Conservation (phyloP, 2,888 invertebrate genomes). For the Chesias legatella region DNA sequence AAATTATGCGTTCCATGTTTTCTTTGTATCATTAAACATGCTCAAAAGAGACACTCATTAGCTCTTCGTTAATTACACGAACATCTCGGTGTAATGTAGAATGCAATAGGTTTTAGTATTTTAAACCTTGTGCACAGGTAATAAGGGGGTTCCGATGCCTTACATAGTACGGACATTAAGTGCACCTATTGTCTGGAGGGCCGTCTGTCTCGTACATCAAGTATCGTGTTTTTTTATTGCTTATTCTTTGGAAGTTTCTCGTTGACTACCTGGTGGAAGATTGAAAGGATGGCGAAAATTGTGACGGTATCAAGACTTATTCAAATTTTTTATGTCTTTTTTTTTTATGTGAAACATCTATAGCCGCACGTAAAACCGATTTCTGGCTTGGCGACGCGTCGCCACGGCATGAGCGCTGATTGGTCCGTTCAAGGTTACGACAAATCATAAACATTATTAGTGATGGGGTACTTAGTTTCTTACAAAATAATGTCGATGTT, state of each 20-base stretch:
- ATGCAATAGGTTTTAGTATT: conserved; percentile 3
- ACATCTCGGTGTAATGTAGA: conserved; percentile 46
- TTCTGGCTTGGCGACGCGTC: too few species aligned
- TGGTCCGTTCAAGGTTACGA: too few species aligned
- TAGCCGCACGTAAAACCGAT: too few species aligned
- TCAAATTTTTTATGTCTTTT: too few species aligned
- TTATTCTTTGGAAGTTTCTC: conserved; percentile 44
- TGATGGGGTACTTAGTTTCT: too few species aligned
- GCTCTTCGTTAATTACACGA: conserved; percentile 48
- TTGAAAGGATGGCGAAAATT: too few species aligned
- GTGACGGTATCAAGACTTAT: too few species aligned
- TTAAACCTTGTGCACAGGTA: conserved; percentile 16
- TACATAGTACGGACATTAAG: conserved; percentile 63
- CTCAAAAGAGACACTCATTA: conserved; percentile 36
- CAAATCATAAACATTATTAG: too few species aligned
- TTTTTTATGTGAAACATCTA: too few species aligned
- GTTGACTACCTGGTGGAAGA: conserved; percentile 4
- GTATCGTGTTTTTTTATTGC: conserved; percentile 64
- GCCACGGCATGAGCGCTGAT: too few species aligned
- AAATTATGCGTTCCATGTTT: conserved; percentile 1
- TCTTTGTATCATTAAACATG: conserved; percentile 26
- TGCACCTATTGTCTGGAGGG: conserved; percentile 67
- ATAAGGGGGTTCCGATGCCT: conserved; percentile 24
- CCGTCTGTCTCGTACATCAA: conserved; percentile 67
- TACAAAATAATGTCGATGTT: too few species aligned